A percentile compares a stretch with the other conserved stretches of the same genome.
Conservation (phyloP, 2,797 vertebrate species). For the Heterohyrax brucei region DNA sequence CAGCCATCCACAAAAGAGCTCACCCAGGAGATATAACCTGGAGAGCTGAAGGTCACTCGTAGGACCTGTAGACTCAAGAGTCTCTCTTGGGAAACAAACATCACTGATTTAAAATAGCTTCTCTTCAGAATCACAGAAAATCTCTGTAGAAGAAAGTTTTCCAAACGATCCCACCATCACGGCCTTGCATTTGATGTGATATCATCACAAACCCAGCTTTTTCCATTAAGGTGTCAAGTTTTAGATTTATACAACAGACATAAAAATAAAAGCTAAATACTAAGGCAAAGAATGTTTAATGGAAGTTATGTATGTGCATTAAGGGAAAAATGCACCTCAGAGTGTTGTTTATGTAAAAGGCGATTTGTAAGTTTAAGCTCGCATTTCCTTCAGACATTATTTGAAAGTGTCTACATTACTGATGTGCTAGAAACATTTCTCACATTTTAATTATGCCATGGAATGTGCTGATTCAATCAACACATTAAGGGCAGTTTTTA, state of each 20-base stretch:
- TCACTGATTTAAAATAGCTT: background rate
- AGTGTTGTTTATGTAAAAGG: constrained; percentile 70
- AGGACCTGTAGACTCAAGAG: background rate
- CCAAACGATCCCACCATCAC: constrained; percentile 51
- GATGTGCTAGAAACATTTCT: constrained; percentile 77
- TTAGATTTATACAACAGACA: constrained; percentile 79
- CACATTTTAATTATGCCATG: constrained; percentile 80
- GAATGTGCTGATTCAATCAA: constrained; percentile 73
- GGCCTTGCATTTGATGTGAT: constrained; percentile 73
- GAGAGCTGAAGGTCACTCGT: background rate
- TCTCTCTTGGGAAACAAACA: background rate
- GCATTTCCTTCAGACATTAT: constrained; percentile 75
- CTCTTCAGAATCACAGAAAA: background rate
- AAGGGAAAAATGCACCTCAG: constrained; percentile 63
- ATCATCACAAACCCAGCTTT: constrained; percentile 63
- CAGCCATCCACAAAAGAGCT: background rate
- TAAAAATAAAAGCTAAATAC: constrained; percentile 77
- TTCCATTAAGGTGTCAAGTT: constrained; percentile 84
- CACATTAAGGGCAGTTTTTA: constrained; percentile 62
- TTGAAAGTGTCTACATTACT: constrained; percentile 74
- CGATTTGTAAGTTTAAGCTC: constrained; percentile 73
- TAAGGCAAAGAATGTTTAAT: constrained; percentile 27
- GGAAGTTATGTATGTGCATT: constrained; percentile 77
- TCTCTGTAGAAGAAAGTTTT: constrained; percentile 60
- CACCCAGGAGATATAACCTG: background rate